phyloP scores from a whole-genome alignment of 2,888 invertebrate species.

The Cordilura impudica region DNA sequence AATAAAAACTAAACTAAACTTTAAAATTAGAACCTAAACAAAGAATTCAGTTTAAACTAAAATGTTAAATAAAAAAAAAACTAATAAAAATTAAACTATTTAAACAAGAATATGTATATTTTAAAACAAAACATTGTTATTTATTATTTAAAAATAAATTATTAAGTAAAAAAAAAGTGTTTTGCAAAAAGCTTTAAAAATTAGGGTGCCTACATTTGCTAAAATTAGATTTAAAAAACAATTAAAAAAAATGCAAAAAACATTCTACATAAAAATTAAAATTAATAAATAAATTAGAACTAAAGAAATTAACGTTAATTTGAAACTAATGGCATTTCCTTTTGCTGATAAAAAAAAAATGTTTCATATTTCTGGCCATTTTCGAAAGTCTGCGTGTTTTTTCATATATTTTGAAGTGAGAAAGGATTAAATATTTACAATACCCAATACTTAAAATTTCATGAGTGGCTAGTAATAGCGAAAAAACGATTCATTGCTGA shows the following conservation, averaged over 20 bases:
- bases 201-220: slow-evolving; percentile 79
- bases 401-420: too few relatives aligned
- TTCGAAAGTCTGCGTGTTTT: too few relatives aligned
- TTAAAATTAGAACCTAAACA: slow-evolving; percentile 19
- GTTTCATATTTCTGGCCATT: too few relatives aligned
- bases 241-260: not conserved
- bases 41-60: slow-evolving; percentile 28
- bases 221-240: slow-evolving; percentile 75
- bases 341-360: too few relatives aligned
- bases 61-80: slow-evolving; percentile 41
- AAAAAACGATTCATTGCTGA: too few relatives aligned
- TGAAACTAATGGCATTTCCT: too few relatives aligned
- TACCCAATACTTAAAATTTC: too few relatives aligned
- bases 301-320: too few relatives aligned
- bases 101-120: slow-evolving; percentile 44
- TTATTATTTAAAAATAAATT: slow-evolving; percentile 65
- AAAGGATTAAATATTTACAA: too few relatives aligned
- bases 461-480: too few relatives aligned
- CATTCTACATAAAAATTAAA: slow-evolving; percentile 6
- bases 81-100: slow-evolving; percentile 38
- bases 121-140: slow-evolving; percentile 56
- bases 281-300: not conserved
- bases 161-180: slow-evolving; percentile 74
- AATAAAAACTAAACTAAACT: slow-evolving; percentile 21
- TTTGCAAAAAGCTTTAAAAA: slow-evolving; percentile 78